phyloP scores from a whole-genome alignment of 2,888 invertebrate genomes.

The Petrolisthes manimaculis region DNA sequence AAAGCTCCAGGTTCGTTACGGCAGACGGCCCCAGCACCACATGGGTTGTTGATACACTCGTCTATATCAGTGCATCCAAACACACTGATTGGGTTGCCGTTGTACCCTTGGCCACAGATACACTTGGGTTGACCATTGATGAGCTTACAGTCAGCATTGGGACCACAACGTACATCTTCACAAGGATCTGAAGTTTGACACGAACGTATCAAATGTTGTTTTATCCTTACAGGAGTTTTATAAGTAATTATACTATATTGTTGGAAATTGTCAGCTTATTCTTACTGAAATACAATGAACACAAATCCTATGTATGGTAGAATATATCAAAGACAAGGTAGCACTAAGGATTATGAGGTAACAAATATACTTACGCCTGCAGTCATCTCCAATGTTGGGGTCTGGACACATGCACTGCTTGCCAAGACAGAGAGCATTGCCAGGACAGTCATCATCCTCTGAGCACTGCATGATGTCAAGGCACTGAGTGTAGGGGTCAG shows the following conservation, averaged over 20 bases:
- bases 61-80: constrained; percentile 89
- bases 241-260: no score
- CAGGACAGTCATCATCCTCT: constrained; percentile 84
- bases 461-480: constrained; percentile 85
- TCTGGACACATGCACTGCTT: constrained; percentile 88
- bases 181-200: constrained; percentile 82
- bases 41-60: constrained; percentile 85
- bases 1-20: constrained; percentile 88
- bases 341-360: no score
- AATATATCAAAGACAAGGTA: no score
- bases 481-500: constrained; percentile 85
- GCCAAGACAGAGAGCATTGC: constrained; percentile 84
- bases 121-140: constrained; percentile 87
- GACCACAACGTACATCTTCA: constrained; percentile 85
- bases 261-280: no score
- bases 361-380: constrained; percentile 80
- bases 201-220: no score
- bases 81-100: constrained; percentile 77
- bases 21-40: constrained; percentile 87
- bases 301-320: no score
- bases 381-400: constrained; percentile 91
- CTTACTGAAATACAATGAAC: no score
- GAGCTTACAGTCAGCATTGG: constrained; percentile 90
- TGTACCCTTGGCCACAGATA: constrained; percentile 85
- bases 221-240: no score